These are phyloP conservation scores for Sisyra terminalis DNA, from an alignment of 2,888 invertebrate species.

Conservation along the genomic window DNA sequence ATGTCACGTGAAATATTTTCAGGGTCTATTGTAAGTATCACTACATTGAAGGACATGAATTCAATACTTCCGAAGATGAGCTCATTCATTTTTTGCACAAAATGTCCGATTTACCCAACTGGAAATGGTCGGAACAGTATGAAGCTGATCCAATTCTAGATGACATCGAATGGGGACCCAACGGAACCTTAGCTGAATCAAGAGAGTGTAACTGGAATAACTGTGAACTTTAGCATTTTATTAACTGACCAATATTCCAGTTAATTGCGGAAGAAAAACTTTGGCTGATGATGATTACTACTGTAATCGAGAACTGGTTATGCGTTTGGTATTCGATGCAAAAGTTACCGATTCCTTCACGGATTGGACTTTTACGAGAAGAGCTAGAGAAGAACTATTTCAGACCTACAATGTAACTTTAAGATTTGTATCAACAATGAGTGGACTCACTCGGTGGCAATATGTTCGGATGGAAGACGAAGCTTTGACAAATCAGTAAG, in stretches of 20 bases:
- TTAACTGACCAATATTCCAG: slow-evolving; percentile 24
- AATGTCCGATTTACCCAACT: slow-evolving; percentile 35
- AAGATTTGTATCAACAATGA: slow-evolving; percentile 75
- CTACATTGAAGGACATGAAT: slow-evolving; percentile 62
- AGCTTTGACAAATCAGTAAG: slow-evolving; percentile 23
- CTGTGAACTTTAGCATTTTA: slow-evolving; percentile 6
- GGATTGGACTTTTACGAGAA: slow-evolving; percentile 32
- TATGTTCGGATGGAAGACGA: slow-evolving; percentile 45
- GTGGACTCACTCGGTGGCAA: slow-evolving; percentile 80
- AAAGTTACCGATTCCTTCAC: slow-evolving; percentile 43
- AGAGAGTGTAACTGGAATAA: slow-evolving; percentile 2
- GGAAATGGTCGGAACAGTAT: slow-evolving; percentile 49
- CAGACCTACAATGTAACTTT: slow-evolving; percentile 53
- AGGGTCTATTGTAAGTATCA: slow-evolving; percentile 83
- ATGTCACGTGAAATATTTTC: slow-evolving; percentile 12
- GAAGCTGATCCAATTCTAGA: slow-evolving; percentile 18
- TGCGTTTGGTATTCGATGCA: slow-evolving; percentile 76
- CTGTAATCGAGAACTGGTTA: slow-evolving; percentile 70
- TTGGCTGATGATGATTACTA: slow-evolving; percentile 57
- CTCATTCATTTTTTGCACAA: slow-evolving; percentile 56
- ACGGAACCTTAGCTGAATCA: neutral
- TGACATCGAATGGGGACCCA: slow-evolving; percentile 9
- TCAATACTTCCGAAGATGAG: slow-evolving; percentile 55
- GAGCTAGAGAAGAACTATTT: slow-evolving; percentile 37
- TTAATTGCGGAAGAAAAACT: slow-evolving; percentile 45